Conservation (phyloP, 1,140 invertebrate species). For the Plectrocnemia conspersa region DNA sequence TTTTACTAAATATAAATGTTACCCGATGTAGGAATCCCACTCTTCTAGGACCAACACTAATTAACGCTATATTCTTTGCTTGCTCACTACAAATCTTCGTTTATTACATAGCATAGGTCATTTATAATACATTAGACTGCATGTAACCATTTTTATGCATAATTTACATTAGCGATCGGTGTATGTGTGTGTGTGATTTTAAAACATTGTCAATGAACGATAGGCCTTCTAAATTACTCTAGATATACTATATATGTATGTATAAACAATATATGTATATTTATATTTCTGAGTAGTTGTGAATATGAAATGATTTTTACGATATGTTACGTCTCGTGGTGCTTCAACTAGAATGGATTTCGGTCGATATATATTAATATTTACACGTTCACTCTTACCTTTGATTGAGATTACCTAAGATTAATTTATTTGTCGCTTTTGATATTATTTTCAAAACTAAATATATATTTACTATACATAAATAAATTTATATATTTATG, state of each 20-base stretch:
- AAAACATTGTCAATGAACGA: constrained; percentile 23
- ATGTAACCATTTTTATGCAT: no score
- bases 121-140: no score
- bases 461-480: neutral
- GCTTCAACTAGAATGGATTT: constrained; percentile 24
- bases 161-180: constrained; percentile 2
- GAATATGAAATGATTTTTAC: constrained; percentile 14
- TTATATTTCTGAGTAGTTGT: constrained; percentile 12
- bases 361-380: constrained; percentile 1
- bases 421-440: neutral
- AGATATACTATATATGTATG: constrained; percentile 21
- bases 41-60: neutral
- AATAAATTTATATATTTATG: neutral
- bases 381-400: neutral
- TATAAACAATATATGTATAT: constrained; percentile 11
- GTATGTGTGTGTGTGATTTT: neutral
- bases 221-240: constrained; percentile 29
- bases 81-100: no score
- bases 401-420: constrained; percentile 9
- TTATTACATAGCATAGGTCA: no score
- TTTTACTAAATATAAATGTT: no score
- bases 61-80: neutral
- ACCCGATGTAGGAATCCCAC: no score
- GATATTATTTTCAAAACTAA: neutral
- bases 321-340: constrained; percentile 32